Percentiles rank a stretch among this genome's conserved stretches.
phyloP scores from a whole-genome alignment of 1,140 invertebrate genomes.

The Sinella curviseta region DNA sequence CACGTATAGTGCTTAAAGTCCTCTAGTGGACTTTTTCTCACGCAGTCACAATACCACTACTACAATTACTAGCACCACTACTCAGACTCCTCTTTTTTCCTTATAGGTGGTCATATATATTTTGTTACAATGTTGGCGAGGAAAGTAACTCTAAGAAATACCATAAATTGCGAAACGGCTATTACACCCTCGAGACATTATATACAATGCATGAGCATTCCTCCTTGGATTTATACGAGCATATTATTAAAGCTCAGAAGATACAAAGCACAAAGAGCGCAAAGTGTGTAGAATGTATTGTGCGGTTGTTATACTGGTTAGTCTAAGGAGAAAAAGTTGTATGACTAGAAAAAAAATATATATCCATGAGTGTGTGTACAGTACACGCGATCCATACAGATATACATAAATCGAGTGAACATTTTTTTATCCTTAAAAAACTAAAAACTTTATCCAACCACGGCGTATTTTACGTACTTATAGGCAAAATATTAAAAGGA shows the following conservation, averaged over 20 bases:
- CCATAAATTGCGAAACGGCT: conserved; percentile 45
- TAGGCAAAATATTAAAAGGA: too few relatives aligned
- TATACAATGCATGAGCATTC: conserved; percentile 36
- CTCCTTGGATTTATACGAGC: too few relatives aligned
- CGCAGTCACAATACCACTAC: background rate
- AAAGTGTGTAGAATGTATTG: too few relatives aligned
- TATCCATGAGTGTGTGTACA: background rate
- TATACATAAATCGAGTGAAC: background rate
- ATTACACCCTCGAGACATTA: conserved; percentile 46
- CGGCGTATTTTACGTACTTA: too few relatives aligned
- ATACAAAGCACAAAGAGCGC: too few relatives aligned
- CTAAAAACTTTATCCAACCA: too few relatives aligned
- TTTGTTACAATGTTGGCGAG: background rate
- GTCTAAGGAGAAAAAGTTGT: background rate
- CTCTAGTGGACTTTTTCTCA: too few relatives aligned
- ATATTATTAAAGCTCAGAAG: background rate
- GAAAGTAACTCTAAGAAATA: conserved; percentile 11
- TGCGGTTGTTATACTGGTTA: too few relatives aligned
- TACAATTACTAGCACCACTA: background rate
- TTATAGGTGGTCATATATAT: background rate
- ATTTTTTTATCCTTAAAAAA: background rate
- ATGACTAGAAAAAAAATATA: background rate
- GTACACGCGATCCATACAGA: too few relatives aligned
- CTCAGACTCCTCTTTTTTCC: too few relatives aligned
- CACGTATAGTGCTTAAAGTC: too few relatives aligned